Base-by-base conservation (phyloP, 1,140 invertebrate genomes). In the Drosophila kepulauana region DNA sequence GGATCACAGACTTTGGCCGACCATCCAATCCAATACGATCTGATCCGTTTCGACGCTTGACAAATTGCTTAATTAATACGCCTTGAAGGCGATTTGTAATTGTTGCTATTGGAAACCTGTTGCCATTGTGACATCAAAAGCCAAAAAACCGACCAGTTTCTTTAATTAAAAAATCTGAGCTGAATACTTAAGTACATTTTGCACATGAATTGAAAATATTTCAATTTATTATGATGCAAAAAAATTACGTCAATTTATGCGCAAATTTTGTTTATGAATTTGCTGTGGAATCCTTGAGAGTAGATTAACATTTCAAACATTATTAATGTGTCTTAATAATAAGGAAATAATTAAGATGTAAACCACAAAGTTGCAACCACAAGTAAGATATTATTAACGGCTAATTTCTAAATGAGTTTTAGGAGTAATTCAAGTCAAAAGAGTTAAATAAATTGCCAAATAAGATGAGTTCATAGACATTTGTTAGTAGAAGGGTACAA, bases 41-140 rank as follows among this genome's bases (percentile, higher is more conserved):
- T 38, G 61, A 64, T 33, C 51, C 5, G 30, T 15, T 16, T 6
- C 65, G 84, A 70, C 54, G 74, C 76, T 61, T 88, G 85, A 89
- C 85, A 88, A 88, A 88, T 88, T 88, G 81, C 86, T 88, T 90
- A 88, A 88, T 85, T 88, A 88, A 89, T 81, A 63, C 78, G 57
- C 76, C 54, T 75, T 54, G 81, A 87, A 74, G 79, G 73, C 85
- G 73, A 89, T 89, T 89, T 88, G 78, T 81, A 64, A 75, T 64
- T 54, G 20, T 61, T 74, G 52, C 63, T 46, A 46, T 46, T 48
- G 16, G 43, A 63, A 69, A 68, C 65, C 56, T 54, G 65, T 74
- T 74, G 61, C 25, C 30, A 64, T 13, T 49, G 25, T 15, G n/a
- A 74, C 64, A 33, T 74, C 71, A 74, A 74, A 74, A 56, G 56